Evolutionary conservation across 2,113 vertebrate species (phyloP).

Genomic region (Brachirus orientalis): DNA sequence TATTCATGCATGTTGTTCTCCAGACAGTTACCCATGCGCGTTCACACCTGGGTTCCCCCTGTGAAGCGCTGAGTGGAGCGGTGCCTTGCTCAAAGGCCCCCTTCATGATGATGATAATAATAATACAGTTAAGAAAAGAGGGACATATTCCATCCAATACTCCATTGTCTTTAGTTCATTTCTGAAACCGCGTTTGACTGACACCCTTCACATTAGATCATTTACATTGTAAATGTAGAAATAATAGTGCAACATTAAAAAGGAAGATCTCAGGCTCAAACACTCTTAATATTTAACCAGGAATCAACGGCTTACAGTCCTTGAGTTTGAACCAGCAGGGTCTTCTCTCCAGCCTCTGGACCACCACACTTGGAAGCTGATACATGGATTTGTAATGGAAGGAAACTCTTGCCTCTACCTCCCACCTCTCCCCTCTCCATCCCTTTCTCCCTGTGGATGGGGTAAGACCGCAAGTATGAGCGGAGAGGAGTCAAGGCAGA

Average conservation of each 20-base stretch:
- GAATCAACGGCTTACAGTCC: too few relatives aligned
- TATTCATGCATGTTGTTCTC: neutral
- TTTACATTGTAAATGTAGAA: too few relatives aligned
- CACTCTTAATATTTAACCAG: too few relatives aligned
- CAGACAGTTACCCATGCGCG: neutral
- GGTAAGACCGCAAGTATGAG: slow-evolving; percentile 70
- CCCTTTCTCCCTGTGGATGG: slow-evolving; percentile 47
- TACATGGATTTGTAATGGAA: slow-evolving; percentile 70
- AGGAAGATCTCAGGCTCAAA: too few relatives aligned
- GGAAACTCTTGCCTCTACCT: slow-evolving; percentile 54
- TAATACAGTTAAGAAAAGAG: too few relatives aligned
- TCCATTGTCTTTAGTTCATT: too few relatives aligned
- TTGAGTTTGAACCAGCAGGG: neutral
- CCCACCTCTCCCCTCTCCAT: slow-evolving; percentile 1
- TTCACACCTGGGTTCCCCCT: neutral
- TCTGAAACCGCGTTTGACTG: too few relatives aligned
- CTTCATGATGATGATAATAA: too few relatives aligned
- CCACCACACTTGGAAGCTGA: slow-evolving; percentile 55
- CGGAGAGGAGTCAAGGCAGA: slow-evolving; percentile 65
- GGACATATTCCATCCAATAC: too few relatives aligned
- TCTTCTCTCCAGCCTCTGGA: slow-evolving; percentile 20
- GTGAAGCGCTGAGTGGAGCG: neutral
- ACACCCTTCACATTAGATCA: too few relatives aligned
- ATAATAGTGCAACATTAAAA: too few relatives aligned
- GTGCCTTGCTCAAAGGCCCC: slow-evolving; percentile 2